Conservation (phyloP, 1,140 invertebrate genomes). For the Diachasmimorpha longicaudata region DNA sequence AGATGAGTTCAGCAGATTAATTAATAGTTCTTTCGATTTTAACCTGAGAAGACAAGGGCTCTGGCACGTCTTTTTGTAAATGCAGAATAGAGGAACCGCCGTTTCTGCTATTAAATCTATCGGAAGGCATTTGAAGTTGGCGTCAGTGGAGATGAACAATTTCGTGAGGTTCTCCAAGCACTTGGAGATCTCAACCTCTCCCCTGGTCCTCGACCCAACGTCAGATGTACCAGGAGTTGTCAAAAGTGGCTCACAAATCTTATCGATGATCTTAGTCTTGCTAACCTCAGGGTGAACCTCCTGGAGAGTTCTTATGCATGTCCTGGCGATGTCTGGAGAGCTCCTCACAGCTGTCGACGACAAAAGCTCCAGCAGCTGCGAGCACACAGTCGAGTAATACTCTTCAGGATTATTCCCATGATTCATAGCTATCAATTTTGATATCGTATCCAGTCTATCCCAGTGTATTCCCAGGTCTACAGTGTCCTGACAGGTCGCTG, state of each 20-base stretch:
- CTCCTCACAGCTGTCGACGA: slow-evolving; percentile 54
- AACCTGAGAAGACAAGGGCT: slow-evolving; percentile 47
- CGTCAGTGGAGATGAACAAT: slow-evolving; percentile 49
- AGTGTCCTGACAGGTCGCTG: slow-evolving; percentile 68
- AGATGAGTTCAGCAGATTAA: slow-evolving; percentile 44
- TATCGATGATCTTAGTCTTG: slow-evolving; percentile 55
- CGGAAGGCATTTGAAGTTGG: slow-evolving; percentile 53
- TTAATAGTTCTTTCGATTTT: slow-evolving; percentile 49
- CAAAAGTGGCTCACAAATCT: slow-evolving; percentile 57
- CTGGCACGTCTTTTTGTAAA: slow-evolving; percentile 46
- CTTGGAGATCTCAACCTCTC: slow-evolving; percentile 46
- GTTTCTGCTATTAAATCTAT: slow-evolving; percentile 39
- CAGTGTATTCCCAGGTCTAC: slow-evolving; percentile 65
- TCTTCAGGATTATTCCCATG: slow-evolving; percentile 61
- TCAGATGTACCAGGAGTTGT: slow-evolving; percentile 4
- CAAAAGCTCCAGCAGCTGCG: slow-evolving; percentile 61
- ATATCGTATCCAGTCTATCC: slow-evolving; percentile 72
- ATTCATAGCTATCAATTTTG: slow-evolving; percentile 68
- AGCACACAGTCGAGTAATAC: slow-evolving; percentile 61
- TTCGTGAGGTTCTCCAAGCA: slow-evolving; percentile 53
- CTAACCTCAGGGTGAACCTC: slow-evolving; percentile 58
- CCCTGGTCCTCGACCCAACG: background rate
- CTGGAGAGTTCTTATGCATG: slow-evolving; percentile 64
- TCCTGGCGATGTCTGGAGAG: slow-evolving; percentile 60
- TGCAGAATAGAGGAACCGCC: slow-evolving; percentile 51